A percentile compares a stretch with the other conserved stretches of the same genome.
phyloP scores from a whole-genome alignment of 1,140 invertebrate species.

The Drosophila grimshawi region DNA sequence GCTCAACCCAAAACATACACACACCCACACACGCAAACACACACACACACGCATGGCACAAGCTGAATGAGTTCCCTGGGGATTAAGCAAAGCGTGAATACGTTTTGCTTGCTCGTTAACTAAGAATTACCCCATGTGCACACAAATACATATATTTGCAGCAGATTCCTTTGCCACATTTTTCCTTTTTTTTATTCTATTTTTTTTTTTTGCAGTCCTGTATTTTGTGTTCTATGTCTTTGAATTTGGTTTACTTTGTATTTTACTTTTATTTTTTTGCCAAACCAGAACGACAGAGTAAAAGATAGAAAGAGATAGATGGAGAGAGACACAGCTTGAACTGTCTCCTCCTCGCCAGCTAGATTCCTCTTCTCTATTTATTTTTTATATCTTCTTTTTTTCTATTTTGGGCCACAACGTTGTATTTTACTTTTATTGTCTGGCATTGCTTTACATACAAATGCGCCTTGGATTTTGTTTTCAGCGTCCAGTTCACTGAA shows the following conservation, averaged over 20 bases:
- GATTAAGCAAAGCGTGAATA: constrained; percentile 75
- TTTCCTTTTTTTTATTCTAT: constrained; percentile 53
- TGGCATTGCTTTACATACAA: constrained; percentile 35
- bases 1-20: neutral
- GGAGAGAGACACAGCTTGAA: constrained; percentile 20
- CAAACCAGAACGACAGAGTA: constrained; percentile 29
- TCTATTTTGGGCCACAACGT: neutral
- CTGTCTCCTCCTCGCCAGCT: constrained; percentile 13
- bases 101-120: constrained; percentile 76
- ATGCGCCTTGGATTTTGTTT: constrained; percentile 40
- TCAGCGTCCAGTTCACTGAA: constrained; percentile 44
- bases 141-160: constrained; percentile 18
- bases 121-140: constrained; percentile 69
- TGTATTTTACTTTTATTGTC: constrained; percentile 43
- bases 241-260: constrained; percentile 51
- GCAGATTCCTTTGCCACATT: constrained; percentile 17
- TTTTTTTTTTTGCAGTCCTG: constrained; percentile 27
- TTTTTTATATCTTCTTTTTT: neutral
- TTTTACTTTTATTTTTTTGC: constrained; percentile 64
- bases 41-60: constrained; percentile 6
- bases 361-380: constrained; percentile 1
- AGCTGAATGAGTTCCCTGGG: constrained; percentile 47
- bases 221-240: constrained; percentile 14
- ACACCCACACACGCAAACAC: constrained; percentile 1
- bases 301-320: too few relatives aligned